Base-by-base conservation (phyloP, 2,797 vertebrate species). In the Xiphophorus birchmanni region DNA sequence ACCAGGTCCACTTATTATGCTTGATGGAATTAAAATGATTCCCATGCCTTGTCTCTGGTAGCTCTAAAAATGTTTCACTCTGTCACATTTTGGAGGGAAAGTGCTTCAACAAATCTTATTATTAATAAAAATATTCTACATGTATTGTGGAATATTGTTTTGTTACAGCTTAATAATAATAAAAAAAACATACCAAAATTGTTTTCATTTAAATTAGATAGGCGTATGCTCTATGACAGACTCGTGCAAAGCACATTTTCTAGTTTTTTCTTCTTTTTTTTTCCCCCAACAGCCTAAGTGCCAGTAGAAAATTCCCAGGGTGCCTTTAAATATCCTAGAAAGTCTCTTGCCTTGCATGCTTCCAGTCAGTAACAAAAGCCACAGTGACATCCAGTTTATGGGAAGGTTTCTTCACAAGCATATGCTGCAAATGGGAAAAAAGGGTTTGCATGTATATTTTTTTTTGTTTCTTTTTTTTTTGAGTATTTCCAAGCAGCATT, bases 301-400 rank as follows among this genome's bases (percentile, higher is more conserved):
- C 90, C 91, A 86, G 80, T 54, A 42, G 71, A 91, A 82, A 92
- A 87, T 95, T 95, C 93, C 86, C 93, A 95, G 82, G 83, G 85
- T 17, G 76, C 90, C 92, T 94, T 93, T 90, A 95, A 95, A 96
- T 95, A 95, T 90, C 91, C 76, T 37, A 67, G 79, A 86, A 87
- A 73, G 71, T 42, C 80, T 83, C 93, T 82, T 80, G 80, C 82
- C 74, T 85, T 76, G 83, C 85, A 88, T 85, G 91, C 84, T 60
- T 79, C 71, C 80, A 85, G 48, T 72, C 69, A 76, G 81, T 63
- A 90, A 81, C 90, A 75, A 82, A 54, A 73, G 83, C 90, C 88
- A 83, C 87, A 91, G 15, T 85, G 86, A 93, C 71, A 93, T 86
- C 85, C 80, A 89, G 78, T 93, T 96, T 94, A 91, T 78, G 90